Percentiles rank a stretch among this genome's conserved stretches.
phyloP scores from a whole-genome alignment of 2,113 vertebrate genomes.

The Nettapus auritus region DNA sequence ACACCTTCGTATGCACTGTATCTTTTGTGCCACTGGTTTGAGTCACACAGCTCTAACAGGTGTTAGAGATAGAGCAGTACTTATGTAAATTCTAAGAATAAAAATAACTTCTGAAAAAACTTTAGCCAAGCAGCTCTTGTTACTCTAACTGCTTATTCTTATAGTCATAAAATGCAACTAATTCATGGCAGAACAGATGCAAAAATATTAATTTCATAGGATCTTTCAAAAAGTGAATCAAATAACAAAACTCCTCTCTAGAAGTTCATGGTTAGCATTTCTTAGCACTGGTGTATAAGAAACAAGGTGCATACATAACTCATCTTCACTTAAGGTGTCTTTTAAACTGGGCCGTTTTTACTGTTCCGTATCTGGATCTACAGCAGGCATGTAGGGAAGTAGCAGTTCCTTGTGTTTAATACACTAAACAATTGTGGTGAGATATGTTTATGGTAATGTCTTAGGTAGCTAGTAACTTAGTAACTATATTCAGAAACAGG shows the following conservation, averaged over 20 bases:
- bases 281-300: not conserved
- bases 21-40: not conserved
- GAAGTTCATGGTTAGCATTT: not conserved
- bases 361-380: not conserved
- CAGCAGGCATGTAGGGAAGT: not conserved
- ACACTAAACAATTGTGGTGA: not conserved
- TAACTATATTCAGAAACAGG: not conserved
- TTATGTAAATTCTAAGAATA: not conserved
- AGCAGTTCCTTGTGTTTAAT: fast-evolving
- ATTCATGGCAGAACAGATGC: not conserved
- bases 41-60: constrained; percentile 6
- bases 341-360: not conserved
- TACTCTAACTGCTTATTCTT: not conserved
- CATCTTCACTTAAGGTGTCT: not conserved
- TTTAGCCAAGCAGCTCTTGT: not conserved
- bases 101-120: constrained; percentile 18
- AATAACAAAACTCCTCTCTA: not conserved
- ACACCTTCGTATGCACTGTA: not conserved
- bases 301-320: not conserved
- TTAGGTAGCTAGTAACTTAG: not conserved
- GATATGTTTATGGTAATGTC: not conserved
- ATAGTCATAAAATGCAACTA: not conserved
- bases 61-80: not conserved
- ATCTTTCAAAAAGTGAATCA: not conserved
- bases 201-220: not conserved